Evolutionary conservation across 92 coral and sea anemone species (phyloP), one percentile per base, ranked within the genome.

Genomic region (Phenganax marumi): DNA sequence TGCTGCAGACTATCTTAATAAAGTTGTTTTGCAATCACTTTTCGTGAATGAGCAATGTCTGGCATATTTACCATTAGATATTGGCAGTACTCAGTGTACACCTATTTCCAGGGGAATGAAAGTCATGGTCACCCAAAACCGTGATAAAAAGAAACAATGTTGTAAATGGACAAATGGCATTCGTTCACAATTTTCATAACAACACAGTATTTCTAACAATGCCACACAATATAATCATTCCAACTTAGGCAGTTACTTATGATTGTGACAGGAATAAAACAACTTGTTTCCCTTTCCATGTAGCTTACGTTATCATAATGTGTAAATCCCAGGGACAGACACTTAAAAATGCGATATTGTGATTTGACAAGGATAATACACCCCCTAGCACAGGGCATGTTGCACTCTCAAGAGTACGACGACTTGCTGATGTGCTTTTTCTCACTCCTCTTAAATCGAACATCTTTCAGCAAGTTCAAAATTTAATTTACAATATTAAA

Each of bases 261-360:
- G 65, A 13, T 33, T 33, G 43, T 1, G 21, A n/a, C 21, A 0
- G 18, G 18, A 13, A 58, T 16, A 58, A 58, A 23, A 22, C 72
- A 5, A 33, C 10, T 3, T 66, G 43, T 18, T 33, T 1, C 4
- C 43, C 4, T 33, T 33, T 33, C 43, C 43, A 33, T 33, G 1
- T 33, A 1, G 43, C 2, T 33, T 33, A 33, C 43, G 43, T 4
- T 33, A 1, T 33, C 4, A 66, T 48, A 23, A 66, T 66, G 48
- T 66, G 49, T 56, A 87, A 87, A 65, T 72, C 81, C 0, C 87
- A 87, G 78, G 90, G 85, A 1, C 80, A 77, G 8, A 83, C 87
- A 17, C 8, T 87, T 1, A 0, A 47, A 12, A 76, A 68, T 10
- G 65, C 62, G 10, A 21, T 75, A 0, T 9, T 87, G 47, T 87